Evolutionary conservation across 2,113 vertebrate species (phyloP), one percentile per base, ranked within the genome.

Genomic region (Regulus satrapa): DNA sequence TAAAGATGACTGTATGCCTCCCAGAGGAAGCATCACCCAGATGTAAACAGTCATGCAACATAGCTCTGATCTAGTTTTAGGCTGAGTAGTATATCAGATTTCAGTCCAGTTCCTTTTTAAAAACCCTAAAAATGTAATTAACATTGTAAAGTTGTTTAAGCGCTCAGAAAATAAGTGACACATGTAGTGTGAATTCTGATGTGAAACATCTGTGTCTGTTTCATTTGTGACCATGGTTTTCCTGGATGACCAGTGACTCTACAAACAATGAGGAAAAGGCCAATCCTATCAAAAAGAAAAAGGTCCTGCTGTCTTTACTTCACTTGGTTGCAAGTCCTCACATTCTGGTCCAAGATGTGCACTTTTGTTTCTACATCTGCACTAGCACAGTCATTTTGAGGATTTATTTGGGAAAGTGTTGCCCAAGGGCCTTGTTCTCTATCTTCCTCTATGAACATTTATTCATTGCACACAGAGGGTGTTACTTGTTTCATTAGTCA

Each of bases 161-260:
- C 12, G 64, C 9, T 64, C 29, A 46, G 16, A 77, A 82, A 85
- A 62, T 6, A 61, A 43, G 11, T 40, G 7, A 9, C 8, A 43
- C 1, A 1, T 8, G 0, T 13, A 48, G 12, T n/a, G 21, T 36
- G 18, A 34, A 62, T 4, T 4, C 12, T 2, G 0, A 4, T 54
- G 14, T 58, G 43, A 67, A 63, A 80, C 2, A 8, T 66, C 23
- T 40, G 12, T 38, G 8, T 67, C 3, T 75, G 6, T 45, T 24
- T 36, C 43, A 54, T 28, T 34, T 13, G 0, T 67, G 31, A 40
- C 12, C 19, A 5, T 12, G 9, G 5, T 34, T 89, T 84, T 62
- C 38, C 43, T 62, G n/a, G 8, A 56, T 40, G 21, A 75, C 10
- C 41, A 72, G 9, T 40, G 29, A 45, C 20, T 54, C 4, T 2